Evolutionary conservation across 2,797 vertebrate species (phyloP), one percentile per base, ranked within the genome.

Genomic region (Enteromius fasciolatus): DNA sequence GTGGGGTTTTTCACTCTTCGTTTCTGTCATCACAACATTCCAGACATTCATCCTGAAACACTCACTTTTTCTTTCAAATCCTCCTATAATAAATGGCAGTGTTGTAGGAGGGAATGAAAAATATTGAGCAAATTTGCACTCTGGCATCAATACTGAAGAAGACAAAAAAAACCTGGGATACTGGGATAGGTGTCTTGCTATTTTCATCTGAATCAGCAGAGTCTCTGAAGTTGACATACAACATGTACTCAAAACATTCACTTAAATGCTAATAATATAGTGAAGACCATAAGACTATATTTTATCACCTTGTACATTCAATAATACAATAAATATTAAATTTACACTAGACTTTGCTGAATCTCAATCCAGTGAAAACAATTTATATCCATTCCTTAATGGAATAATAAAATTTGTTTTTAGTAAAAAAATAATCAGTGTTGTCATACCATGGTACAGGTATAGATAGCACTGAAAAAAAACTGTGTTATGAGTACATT

Each of bases 401-500:
- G 31, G 12, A 5, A 12, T 50, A 7, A 10, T 12, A 31, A 31
- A 28, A 72, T 9, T 52, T 9, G 18, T 6, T 50, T 50, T 20
- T 10, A 11, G 3, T 20, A 12, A 12, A 72, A 1, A 7, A 39
- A 39, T 0, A 39, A 50, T 20, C 25, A 52, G 0, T 52, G 7
- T 73, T 52, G 52, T 33, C 8, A 15, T 8, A 31, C 25, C 59
- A 63, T 31, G 14, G 25, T 31, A 7, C 59, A 8, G 44, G n/a
- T 44, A 50, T 64, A 17, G 25, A 7, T 1, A 36, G 14, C 8
- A 15, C 57, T 52, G 46, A 46, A 73, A 63, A 57, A 46, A 72
- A 4, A 28, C 5, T 28, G 33, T 72, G 67, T 72, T 80, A 41
- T 81, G 31, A 64, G 59, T 50, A 81, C 69, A 81, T 10, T 5